Evolutionary conservation across 2,888 invertebrate species (phyloP).

Genomic region (Vesta saturnalis): DNA sequence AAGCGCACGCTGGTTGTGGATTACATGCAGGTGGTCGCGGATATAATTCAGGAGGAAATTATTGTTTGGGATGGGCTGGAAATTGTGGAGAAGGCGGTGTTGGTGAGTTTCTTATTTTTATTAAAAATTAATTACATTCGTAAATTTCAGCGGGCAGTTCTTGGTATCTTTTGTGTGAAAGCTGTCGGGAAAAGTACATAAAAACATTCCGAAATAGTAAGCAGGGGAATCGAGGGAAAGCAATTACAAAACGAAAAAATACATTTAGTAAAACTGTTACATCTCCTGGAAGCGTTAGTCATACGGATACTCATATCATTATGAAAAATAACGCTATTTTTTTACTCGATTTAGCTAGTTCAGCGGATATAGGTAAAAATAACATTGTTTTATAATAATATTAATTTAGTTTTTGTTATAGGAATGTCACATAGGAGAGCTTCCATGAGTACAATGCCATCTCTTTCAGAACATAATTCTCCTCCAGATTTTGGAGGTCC

Average conservation of each 20-base stretch:
- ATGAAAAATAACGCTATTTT: constrained; percentile 96
- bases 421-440: constrained; percentile 51
- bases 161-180: constrained; percentile 94
- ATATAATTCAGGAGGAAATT: constrained; percentile 90
- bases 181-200: constrained; percentile 83
- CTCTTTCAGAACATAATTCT: constrained; percentile 67
- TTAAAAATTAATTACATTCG: neutral
- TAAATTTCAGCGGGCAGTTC: constrained; percentile 67
- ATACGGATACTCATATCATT: constrained; percentile 68
- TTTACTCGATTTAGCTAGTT: constrained; percentile 87
- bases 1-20: constrained; percentile 91
- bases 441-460: constrained; percentile 61
- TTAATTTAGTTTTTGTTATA: constrained; percentile 3
- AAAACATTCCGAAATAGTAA: constrained; percentile 59
- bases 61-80: constrained; percentile 89
- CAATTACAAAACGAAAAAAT: constrained; percentile 50
- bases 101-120: constrained; percentile 62
- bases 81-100: constrained; percentile 88
- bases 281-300: constrained; percentile 55
- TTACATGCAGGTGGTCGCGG: constrained; percentile 86
- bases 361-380: constrained; percentile 64
- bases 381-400: neutral
- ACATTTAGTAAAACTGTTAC: constrained; percentile 46
- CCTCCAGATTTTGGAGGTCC: constrained; percentile 66
- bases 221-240: constrained; percentile 59